These are phyloP conservation scores for Syrista parreyssii DNA, from an alignment of 2,888 invertebrate species.

Conservation along the genomic window DNA sequence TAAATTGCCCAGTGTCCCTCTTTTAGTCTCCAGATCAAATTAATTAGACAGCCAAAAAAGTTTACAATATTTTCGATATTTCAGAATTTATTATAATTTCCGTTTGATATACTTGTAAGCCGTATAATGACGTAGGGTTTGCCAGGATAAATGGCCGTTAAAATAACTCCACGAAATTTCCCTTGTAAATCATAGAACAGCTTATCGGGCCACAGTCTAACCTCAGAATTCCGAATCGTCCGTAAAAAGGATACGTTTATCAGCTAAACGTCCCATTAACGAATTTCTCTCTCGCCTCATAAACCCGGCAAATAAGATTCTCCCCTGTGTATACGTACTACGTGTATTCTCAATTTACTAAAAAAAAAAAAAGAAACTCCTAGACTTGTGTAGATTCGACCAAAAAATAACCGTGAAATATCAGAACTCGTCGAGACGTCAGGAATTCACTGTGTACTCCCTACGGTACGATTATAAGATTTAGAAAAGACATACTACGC, in stretches of 20 bases:
- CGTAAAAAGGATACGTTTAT: not conserved
- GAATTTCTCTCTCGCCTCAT: not conserved
- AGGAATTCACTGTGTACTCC: not conserved
- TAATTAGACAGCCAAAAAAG: not conserved
- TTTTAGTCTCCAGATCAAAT: not conserved
- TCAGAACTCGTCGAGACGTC: not conserved
- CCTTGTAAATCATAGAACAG: not conserved
- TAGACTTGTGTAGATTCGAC: not conserved
- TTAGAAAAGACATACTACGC: no score
- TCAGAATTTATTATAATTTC: not conserved
- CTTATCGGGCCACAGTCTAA: not conserved
- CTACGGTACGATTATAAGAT: not conserved
- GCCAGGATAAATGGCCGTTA: not conserved
- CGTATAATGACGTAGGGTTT: not conserved
- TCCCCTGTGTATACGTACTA: not conserved
- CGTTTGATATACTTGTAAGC: not conserved
- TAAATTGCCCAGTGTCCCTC: not conserved
- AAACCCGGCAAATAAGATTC: not conserved
- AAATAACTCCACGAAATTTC: not conserved
- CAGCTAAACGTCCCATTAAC: not conserved
- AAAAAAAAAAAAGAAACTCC: not conserved
- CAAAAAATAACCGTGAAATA: not conserved
- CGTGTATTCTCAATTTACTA: not conserved
- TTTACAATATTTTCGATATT: no score
- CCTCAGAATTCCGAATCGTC: not conserved